Conservation (phyloP, 2,888 invertebrate species). For the Trimorus sp. region DNA sequence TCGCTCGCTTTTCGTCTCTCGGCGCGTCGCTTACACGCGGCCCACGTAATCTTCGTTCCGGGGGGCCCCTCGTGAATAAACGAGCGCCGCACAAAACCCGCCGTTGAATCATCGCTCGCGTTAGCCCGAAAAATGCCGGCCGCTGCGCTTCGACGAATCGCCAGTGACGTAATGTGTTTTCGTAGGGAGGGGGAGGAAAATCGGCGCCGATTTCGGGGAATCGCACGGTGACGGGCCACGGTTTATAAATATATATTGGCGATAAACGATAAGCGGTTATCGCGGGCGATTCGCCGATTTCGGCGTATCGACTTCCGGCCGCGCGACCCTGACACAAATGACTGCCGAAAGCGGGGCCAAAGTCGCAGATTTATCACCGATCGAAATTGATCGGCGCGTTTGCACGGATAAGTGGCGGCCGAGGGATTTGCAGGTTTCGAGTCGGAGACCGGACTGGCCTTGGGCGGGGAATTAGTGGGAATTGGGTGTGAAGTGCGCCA, state of each 20-base stretch:
- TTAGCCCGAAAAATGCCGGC: neutral
- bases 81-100: constrained; percentile 37
- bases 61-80: constrained; percentile 60
- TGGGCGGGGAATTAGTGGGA: too few species aligned
- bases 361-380: constrained; percentile 17
- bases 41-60: constrained; percentile 66
- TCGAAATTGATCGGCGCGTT: constrained; percentile 18
- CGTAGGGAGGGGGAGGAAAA: too few species aligned
- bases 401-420: too few species aligned
- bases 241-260: constrained; percentile 42
- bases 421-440: too few species aligned
- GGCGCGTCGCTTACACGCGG: constrained; percentile 45
- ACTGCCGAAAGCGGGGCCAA: constrained; percentile 41
- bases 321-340: constrained; percentile 57
- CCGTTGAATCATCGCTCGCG: constrained; percentile 50
- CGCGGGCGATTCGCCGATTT: constrained; percentile 13
- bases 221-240: constrained; percentile 12
- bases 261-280: constrained; percentile 25
- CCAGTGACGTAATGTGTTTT: constrained; percentile 40
- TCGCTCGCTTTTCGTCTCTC: constrained; percentile 22
- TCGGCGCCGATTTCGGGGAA: constrained; percentile 15
- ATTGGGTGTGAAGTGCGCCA: too few species aligned
- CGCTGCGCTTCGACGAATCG: constrained; percentile 49
- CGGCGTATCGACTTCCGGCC: constrained; percentile 50
- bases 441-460: too few species aligned